Percentiles rank a stretch among this genome's conserved stretches.
Evolutionary conservation across 2,888 invertebrate species (phyloP).

Genomic region (Hybos culiciformis): DNA sequence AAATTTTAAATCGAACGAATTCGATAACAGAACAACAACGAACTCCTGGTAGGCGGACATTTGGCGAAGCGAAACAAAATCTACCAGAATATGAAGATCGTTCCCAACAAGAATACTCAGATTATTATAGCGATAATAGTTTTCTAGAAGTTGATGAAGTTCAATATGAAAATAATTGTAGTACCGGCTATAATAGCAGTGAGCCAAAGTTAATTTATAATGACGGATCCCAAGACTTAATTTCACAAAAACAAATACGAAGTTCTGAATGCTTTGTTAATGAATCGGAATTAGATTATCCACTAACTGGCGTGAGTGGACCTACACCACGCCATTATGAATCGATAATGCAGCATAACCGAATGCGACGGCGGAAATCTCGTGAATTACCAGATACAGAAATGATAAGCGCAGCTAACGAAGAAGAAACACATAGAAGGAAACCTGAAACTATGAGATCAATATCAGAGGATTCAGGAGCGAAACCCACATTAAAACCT

Average conservation of each 20-base stretch:
- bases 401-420: slow-evolving; percentile 3
- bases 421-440: slow-evolving; percentile 13
- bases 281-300: slow-evolving; percentile 11
- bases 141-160: slow-evolving; percentile 31
- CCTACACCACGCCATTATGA: not conserved
- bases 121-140: slow-evolving; percentile 28
- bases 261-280: slow-evolving; percentile 15
- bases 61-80: slow-evolving; percentile 33
- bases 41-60: slow-evolving; percentile 21
- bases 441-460: slow-evolving; percentile 34
- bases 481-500: slow-evolving; percentile 25
- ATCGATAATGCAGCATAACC: slow-evolving; percentile 3
- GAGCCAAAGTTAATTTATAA: slow-evolving; percentile 31
- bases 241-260: slow-evolving; percentile 3
- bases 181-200: slow-evolving; percentile 28
- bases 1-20: slow-evolving; percentile 11
- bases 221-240: slow-evolving; percentile 23
- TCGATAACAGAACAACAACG: slow-evolving; percentile 9
- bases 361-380: slow-evolving; percentile 14
- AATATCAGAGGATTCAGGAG: slow-evolving; percentile 32
- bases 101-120: slow-evolving; percentile 22
- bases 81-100: slow-evolving; percentile 25
- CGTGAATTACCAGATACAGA: slow-evolving; percentile 13
- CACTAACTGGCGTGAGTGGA: not conserved
- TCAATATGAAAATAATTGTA: slow-evolving; percentile 29